Percentiles rank a stretch among this genome's conserved stretches.
phyloP scores from a whole-genome alignment of 2,113 vertebrate species.

The Poeciliopsis occidentalis region DNA sequence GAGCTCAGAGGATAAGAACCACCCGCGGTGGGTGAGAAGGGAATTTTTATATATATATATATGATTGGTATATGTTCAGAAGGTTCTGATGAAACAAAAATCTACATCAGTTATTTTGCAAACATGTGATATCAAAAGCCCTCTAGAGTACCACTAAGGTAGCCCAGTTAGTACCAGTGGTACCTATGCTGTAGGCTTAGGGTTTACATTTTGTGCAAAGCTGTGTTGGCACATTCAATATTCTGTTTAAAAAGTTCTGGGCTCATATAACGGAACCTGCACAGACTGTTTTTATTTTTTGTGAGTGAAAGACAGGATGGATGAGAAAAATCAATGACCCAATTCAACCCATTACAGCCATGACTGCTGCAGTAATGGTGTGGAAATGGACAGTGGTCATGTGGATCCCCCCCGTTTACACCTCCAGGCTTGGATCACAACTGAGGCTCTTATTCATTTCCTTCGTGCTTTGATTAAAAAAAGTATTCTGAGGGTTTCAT shows the following conservation, averaged over 20 bases:
- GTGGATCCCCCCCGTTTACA: conserved; percentile 66
- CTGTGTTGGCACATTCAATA: conserved; percentile 56
- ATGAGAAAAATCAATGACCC: conserved; percentile 68
- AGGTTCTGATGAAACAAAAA: background rate
- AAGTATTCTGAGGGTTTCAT: conserved; percentile 61
- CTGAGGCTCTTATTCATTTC: conserved; percentile 68
- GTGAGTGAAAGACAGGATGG: conserved; percentile 52
- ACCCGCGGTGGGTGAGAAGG: no score
- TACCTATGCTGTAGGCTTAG: background rate
- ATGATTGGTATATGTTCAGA: background rate
- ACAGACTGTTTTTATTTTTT: conserved; percentile 47
- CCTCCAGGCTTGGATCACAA: conserved; percentile 67
- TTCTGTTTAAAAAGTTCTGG: conserved; percentile 55
- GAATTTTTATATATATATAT: no score
- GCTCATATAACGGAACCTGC: conserved; percentile 48
- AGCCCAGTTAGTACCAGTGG: background rate
- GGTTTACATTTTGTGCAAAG: conserved; percentile 41
- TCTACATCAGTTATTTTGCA: background rate
- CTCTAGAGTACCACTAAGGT: background rate
- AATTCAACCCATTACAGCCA: conserved; percentile 72
- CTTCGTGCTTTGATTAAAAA: conserved; percentile 63
- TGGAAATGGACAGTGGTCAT: conserved; percentile 75
- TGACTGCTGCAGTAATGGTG: conserved; percentile 75
- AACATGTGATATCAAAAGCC: background rate
- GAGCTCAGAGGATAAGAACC: no score